Percentiles rank a stretch among this genome's conserved stretches.
Evolutionary conservation across 2,888 invertebrate genomes (phyloP).

Genomic region (Trissolcus brochymenae): DNA sequence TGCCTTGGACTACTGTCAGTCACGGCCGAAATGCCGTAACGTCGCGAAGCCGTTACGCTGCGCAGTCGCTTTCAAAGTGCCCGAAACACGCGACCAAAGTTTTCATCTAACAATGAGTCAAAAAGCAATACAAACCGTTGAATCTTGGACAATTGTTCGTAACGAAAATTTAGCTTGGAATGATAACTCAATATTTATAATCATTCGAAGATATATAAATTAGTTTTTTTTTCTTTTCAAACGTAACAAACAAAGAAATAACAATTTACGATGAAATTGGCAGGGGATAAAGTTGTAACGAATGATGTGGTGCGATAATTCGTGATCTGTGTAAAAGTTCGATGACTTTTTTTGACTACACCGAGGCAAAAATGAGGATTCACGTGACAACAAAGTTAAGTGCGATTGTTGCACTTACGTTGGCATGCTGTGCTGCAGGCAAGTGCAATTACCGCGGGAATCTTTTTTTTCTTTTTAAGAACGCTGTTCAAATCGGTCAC

Average conservation of each 20-base stretch:
- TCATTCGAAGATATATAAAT: background rate
- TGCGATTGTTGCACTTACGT: slow-evolving; percentile 21
- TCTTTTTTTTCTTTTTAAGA: background rate
- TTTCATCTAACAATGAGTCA: background rate
- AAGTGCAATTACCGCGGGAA: slow-evolving; percentile 11
- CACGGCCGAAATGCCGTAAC: slow-evolving; percentile 46
- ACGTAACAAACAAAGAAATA: background rate
- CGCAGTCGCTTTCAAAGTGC: background rate
- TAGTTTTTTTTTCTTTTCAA: background rate
- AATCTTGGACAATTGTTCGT: no score
- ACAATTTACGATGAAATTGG: background rate
- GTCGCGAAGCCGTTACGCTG: slow-evolving; percentile 39
- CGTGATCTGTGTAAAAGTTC: slow-evolving; percentile 24
- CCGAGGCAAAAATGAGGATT: slow-evolving; percentile 26
- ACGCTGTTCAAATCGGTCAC: slow-evolving; percentile 8
- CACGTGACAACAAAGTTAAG: slow-evolving; percentile 9
- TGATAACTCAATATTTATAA: background rate
- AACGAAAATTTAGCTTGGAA: no score
- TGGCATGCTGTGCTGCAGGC: slow-evolving; percentile 27
- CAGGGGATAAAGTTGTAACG: background rate
- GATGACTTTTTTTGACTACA: slow-evolving; percentile 36
- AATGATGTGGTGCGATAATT: background rate
- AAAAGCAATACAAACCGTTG: background rate
- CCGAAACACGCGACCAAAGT: slow-evolving; percentile 5
- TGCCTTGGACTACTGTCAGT: slow-evolving; percentile 26